A percentile compares a stretch with the other conserved stretches of the same genome.
phyloP scores from a whole-genome alignment of 2,888 invertebrate genomes.

The Mimachlamys varia region DNA sequence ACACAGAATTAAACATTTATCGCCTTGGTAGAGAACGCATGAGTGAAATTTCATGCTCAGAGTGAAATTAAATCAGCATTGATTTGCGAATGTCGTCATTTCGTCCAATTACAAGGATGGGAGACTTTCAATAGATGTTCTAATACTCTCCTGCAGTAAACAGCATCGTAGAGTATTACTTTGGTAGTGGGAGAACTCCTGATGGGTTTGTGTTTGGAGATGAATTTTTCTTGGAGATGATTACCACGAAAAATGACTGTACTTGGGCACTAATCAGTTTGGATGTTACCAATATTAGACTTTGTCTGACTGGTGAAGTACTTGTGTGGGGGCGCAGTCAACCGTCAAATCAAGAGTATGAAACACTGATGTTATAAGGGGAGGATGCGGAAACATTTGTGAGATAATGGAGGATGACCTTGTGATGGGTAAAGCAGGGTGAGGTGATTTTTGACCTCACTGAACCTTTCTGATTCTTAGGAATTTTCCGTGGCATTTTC shows the following conservation, averaged over 20 bases:
- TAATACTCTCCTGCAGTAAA: neutral
- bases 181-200: neutral
- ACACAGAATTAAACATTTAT: neutral
- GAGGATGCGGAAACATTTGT: neutral
- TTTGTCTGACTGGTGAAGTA: neutral
- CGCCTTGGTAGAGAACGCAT: neutral
- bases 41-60: slow-evolving; percentile 8
- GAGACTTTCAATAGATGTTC: neutral
- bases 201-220: neutral
- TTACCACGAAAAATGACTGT: neutral
- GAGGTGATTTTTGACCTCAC: neutral
- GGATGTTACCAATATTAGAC: neutral
- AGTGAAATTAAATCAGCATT: slow-evolving; percentile 14
- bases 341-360: neutral
- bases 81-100: slow-evolving; percentile 2
- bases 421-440: neutral
- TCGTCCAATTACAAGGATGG: neutral
- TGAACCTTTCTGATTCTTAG: neutral
- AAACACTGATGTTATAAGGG: neutral
- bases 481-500: neutral
- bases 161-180: neutral
- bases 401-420: neutral
- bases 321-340: neutral
- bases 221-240: neutral
- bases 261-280: neutral